Evolutionary conservation across 2,797 vertebrate genomes (phyloP), one percentile per base, ranked within the genome.

Genomic region (Ciconia nigra): DNA sequence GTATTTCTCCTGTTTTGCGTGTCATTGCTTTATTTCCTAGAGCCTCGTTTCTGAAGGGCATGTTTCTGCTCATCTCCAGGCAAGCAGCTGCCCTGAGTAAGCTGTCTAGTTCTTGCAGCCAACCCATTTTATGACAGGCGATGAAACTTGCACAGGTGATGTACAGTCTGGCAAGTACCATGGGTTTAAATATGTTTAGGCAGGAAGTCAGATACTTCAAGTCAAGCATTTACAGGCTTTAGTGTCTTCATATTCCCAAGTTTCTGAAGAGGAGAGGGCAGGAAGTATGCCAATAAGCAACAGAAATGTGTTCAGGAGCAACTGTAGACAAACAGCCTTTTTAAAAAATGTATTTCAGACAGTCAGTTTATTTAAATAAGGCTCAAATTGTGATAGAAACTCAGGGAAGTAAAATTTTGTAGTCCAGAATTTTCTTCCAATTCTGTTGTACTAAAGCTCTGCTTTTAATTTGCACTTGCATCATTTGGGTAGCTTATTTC

Each of bases 181-280:
- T 6, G 37, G 26, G 5, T 86, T 82, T 62, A 89, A 86, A 77
- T 92, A n/a, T 46, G 62, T 69, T 66, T 59, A 58, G 93, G 78
- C 93, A 95, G 84, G 93, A 96, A 94, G 88, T 94, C 51, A 57
- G 51, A 72, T 57, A 91, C 74, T 91, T 92, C 61, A n/a, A 74
- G 66, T 82, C 49, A 93, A 79, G 84, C 61, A 73, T 90, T 93
- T 96, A 52, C 69, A 93, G 69, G 69, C 90, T 81, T 74, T 33
- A 69, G 71, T 0, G 2, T 49, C 55, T 80, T 88, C 70, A 33
- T n/a, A 41, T 91, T 94, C 31, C 44, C 44, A 78, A 52, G 67
- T 31, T 67, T 42, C 47, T 49, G 31, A 86, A 63, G 54, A 74
- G 87, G 74, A 79, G 79, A 82, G 85, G 78, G 65, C 47, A 88